Conservation (phyloP, 1,140 invertebrate species). For the Pantala flavescens region DNA sequence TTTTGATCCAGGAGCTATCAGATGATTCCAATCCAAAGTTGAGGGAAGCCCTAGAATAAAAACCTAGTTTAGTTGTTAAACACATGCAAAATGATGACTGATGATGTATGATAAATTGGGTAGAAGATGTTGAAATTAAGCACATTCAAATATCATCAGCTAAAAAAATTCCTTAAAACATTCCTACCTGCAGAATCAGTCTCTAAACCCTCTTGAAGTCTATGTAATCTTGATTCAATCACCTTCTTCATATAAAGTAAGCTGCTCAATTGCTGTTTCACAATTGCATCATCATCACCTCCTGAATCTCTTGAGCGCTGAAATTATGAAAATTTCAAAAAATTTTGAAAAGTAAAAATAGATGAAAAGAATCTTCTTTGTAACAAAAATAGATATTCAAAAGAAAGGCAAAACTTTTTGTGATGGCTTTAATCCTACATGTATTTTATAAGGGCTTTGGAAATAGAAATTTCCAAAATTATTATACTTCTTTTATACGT, state of each 20-base stretch:
- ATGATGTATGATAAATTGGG: conserved; percentile 1
- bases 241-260: conserved; percentile 69
- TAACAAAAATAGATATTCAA: no score
- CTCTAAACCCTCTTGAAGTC: conserved; percentile 47
- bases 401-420: no score
- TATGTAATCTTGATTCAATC: conserved; percentile 52
- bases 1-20: conserved; percentile 45
- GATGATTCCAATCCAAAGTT: conserved; percentile 40
- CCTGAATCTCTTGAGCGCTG: conserved; percentile 72
- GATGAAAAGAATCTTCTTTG: no score
- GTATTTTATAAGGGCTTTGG: no score
- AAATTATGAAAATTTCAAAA: conserved; percentile 18
- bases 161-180: no score
- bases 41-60: conserved; percentile 29
- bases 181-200: conserved; percentile 37
- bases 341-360: neutral
- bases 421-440: no score
- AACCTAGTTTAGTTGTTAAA: conserved; percentile 14
- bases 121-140: neutral
- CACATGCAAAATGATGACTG: neutral
- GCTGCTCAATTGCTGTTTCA: conserved; percentile 84
- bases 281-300: conserved; percentile 66
- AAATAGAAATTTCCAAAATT: no score
- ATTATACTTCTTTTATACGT: no score
- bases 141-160: no score